Percentiles rank a stretch among this genome's conserved stretches.
phyloP scores from a whole-genome alignment of 2,797 vertebrate genomes.

The Scolopax bukidnonensis region DNA sequence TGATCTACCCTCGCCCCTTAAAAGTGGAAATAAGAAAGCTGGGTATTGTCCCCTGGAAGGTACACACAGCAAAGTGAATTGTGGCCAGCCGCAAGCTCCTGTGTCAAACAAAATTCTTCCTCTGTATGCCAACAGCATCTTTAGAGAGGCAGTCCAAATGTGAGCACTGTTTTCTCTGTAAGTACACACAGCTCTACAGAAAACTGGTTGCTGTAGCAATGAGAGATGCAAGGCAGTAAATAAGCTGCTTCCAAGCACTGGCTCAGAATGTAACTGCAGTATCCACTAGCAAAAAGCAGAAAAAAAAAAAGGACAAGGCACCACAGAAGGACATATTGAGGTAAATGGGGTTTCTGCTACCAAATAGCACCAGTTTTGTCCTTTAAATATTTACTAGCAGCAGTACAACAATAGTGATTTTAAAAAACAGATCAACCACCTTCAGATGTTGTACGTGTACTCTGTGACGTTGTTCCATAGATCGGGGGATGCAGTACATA shows the following conservation, averaged over 20 bases:
- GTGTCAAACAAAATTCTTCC: constrained; percentile 2
- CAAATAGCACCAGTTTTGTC: neutral
- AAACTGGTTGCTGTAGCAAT: constrained; percentile 64
- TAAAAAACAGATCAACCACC: neutral
- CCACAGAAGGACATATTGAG: neutral
- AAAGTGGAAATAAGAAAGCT: neutral
- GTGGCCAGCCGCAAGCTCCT: constrained; percentile 59
- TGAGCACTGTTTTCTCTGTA: neutral
- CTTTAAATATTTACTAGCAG: neutral
- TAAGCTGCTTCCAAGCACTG: constrained; percentile 44
- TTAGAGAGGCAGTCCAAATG: neutral
- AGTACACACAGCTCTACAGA: constrained; percentile 14
- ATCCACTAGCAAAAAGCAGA: constrained; percentile 9
- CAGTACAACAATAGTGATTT: neutral
- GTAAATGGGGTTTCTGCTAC: constrained; percentile 49
- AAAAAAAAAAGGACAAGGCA: neutral
- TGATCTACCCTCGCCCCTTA: neutral
- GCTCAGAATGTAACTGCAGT: constrained; percentile 4
- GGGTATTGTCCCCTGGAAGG: constrained; percentile 75
- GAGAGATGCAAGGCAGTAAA: constrained; percentile 53
- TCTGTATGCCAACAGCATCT: constrained; percentile 13
- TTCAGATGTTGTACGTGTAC: neutral
- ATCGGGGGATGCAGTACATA: neutral
- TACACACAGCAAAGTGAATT: constrained; percentile 52
- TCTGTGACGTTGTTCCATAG: neutral